Evolutionary conservation across 2,888 invertebrate species (phyloP).

Genomic region (Epiperipatus broadwayi): DNA sequence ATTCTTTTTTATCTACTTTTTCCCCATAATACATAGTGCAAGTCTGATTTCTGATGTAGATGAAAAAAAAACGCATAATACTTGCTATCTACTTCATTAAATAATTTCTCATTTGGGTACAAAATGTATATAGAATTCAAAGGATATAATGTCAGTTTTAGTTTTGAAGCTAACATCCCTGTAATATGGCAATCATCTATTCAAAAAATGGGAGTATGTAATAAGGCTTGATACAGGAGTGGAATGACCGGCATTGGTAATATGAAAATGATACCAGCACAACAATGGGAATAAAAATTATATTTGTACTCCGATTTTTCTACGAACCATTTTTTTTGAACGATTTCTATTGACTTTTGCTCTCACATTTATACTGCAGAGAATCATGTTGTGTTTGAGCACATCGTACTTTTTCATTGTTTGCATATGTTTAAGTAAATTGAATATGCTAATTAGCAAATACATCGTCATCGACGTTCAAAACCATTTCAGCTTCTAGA

Average conservation of each 20-base stretch:
- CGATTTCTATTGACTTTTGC: slow-evolving; percentile 25
- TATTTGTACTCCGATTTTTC: slow-evolving; percentile 41
- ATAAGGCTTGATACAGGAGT: slow-evolving; percentile 6
- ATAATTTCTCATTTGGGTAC: too few species aligned
- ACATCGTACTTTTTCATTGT: slow-evolving; percentile 7
- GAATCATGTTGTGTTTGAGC: slow-evolving; percentile 1
- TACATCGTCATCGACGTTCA: slow-evolving; percentile 14
- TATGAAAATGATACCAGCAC: slow-evolving; percentile 67
- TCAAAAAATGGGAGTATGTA: slow-evolving; percentile 11
- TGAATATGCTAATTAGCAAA: slow-evolving; percentile 14
- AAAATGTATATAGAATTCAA: too few species aligned
- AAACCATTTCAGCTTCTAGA: slow-evolving; percentile 1
- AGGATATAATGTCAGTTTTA: too few species aligned
- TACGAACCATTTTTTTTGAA: slow-evolving; percentile 56
- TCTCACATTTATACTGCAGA: slow-evolving; percentile 13
- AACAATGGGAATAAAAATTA: slow-evolving; percentile 46
- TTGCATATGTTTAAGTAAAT: slow-evolving; percentile 11
- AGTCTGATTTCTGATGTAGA: too few species aligned
- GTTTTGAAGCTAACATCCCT: too few species aligned
- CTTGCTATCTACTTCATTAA: too few species aligned
- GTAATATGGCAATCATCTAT: too few species aligned
- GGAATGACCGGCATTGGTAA: slow-evolving; percentile 5
- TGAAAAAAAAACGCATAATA: too few species aligned
- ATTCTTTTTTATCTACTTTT: too few species aligned
- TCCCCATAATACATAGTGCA: too few species aligned